Conservation (phyloP, 64 coral and sea anemone species). For the Acropora yongei region DNA sequence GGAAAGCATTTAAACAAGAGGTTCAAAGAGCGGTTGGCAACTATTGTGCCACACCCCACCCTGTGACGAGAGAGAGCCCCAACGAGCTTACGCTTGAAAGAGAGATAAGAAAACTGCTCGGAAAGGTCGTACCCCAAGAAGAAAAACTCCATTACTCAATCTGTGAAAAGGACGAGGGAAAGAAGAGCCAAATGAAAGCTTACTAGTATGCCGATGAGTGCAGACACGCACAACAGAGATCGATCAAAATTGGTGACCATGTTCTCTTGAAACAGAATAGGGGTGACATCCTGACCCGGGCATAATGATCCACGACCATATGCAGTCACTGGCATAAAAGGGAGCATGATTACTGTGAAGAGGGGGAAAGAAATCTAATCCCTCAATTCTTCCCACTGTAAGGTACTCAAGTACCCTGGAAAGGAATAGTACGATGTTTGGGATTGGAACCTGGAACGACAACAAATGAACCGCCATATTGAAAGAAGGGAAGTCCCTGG, state of each 20-base stretch:
- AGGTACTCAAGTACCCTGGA: slow-evolving; percentile 5
- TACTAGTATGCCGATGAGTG: not conserved
- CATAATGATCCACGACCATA: not conserved
- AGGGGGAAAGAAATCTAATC: slow-evolving; percentile 15
- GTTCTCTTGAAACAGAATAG: not conserved
- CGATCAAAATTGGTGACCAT: not conserved
- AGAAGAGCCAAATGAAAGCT: not conserved
- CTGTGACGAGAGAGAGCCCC: not conserved
- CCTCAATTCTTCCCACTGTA: slow-evolving; percentile 20
- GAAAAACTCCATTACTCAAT: not conserved
- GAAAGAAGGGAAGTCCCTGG: not conserved
- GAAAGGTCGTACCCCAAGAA: not conserved
- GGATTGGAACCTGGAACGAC: not conserved
- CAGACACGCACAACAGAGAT: not conserved
- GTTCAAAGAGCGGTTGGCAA: not conserved
- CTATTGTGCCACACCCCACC: not conserved
- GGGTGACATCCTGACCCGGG: not conserved
- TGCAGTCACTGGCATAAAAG: not conserved
- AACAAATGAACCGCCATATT: not conserved
- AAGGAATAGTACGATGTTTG: not conserved
- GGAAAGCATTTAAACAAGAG: not conserved
- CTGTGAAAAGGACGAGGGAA: not conserved
- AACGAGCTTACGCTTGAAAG: not conserved
- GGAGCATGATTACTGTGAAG: slow-evolving; percentile 21
- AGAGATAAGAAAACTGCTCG: not conserved